phyloP scores from a whole-genome alignment of 2,888 invertebrate species.

The Girardia tigrina region DNA sequence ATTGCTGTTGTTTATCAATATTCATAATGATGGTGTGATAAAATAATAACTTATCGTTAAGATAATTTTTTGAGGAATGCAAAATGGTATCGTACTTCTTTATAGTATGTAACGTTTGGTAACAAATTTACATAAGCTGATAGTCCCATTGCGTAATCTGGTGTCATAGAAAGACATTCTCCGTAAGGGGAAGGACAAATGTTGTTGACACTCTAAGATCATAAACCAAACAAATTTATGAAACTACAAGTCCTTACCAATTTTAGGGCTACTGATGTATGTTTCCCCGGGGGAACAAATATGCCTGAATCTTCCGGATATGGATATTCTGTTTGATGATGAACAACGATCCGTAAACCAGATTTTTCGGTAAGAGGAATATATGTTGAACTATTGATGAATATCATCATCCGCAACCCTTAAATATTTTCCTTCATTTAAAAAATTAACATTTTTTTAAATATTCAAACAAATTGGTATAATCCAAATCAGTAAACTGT shows the following conservation, averaged over 20 bases:
- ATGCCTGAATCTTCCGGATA: not conserved
- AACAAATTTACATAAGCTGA: not conserved
- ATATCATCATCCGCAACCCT: not conserved
- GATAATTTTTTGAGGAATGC: too few relatives aligned
- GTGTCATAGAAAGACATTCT: not conserved
- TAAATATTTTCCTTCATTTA: too few relatives aligned
- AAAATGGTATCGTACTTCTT: not conserved
- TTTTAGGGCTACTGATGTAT: not conserved
- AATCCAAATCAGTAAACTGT: too few relatives aligned
- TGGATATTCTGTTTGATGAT: conserved; percentile 14
- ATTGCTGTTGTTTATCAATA: too few relatives aligned
- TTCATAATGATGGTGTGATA: too few relatives aligned
- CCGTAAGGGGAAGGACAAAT: not conserved
- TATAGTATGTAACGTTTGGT: not conserved
- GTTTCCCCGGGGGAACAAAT: not conserved
- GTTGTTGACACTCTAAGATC: not conserved
- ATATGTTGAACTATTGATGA: not conserved
- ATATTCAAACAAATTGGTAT: too few relatives aligned
- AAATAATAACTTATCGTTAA: too few relatives aligned
- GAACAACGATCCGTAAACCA: not conserved
- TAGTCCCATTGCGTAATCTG: not conserved
- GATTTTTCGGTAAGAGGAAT: not conserved
- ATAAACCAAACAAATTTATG: not conserved
- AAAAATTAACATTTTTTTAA: too few relatives aligned
- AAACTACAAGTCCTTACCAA: not conserved